Base-by-base conservation (phyloP, 1,140 invertebrate genomes). In the Coelopa frigida region DNA sequence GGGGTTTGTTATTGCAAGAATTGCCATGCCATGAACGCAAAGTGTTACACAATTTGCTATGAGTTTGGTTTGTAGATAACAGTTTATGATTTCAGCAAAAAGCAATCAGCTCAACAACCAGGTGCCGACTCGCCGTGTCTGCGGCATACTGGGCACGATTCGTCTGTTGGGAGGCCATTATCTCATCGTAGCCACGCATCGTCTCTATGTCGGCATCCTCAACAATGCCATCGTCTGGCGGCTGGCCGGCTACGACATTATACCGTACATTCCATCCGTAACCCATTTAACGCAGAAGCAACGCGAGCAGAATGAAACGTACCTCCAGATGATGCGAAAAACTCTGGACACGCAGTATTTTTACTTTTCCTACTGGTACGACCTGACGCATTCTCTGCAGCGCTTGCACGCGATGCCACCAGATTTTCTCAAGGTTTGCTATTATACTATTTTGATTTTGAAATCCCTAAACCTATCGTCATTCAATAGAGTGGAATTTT, bases 341-440 rank as follows among this genome's bases (percentile, higher is more conserved):
- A 81, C 88, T 0, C 70, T 97, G 41, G 79, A 81, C 36, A 86
- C 84, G 10, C 87, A 88, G 7, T 79, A 81, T 51, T 90, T 91
- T 53, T 96, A 96, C 70, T 96, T 90, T 72, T 95, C 91, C 23
- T 86, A 94, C 49, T 84, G 86, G 1, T 95, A 94, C 63, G 94
- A 99, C 72, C 65, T 99, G 15, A 95, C 89, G 26, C 92, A 96
- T 64, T 83, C 89, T 1, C 73, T 96, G 57, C 95, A 98, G 67
- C 75, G 90, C 39, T 73, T 96, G 26, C 83, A 93, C 56, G 87
- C 89, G 41, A 87, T 89, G n/a, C 79, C 83, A 14, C 83, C 88
- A 3, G 87, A 92, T 49, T 95, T 94, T 68, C 70, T 84, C 43
- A 78, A 82, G 64, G 83, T 83, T 65, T 43, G 47, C 70, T 24